A percentile compares a stretch with the other conserved stretches of the same genome.
These are phyloP conservation scores for Hipposideros armiger DNA, from an alignment of 2,113 vertebrate genomes.

Conservation along the genomic window DNA sequence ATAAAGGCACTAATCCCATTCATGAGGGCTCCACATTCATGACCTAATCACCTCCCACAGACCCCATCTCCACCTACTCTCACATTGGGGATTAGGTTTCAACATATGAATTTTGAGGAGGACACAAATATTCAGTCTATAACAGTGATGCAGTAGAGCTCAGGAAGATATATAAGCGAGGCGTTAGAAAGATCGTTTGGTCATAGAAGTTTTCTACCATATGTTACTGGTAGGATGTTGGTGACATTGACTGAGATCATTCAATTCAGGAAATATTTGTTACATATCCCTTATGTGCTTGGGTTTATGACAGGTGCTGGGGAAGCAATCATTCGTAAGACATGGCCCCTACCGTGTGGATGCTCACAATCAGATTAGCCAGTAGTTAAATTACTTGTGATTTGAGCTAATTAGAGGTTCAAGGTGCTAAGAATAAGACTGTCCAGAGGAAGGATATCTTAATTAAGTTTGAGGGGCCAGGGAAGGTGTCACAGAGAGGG, in stretches of 20 bases:
- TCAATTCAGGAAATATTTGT: slow-evolving; percentile 42
- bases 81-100: background rate
- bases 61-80: background rate
- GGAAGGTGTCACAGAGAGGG: background rate
- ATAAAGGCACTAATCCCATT: background rate
- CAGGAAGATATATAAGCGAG: background rate
- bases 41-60: background rate
- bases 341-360: background rate
- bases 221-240: background rate
- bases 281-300: background rate
- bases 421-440: slow-evolving; percentile 20
- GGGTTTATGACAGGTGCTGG: background rate
- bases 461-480: background rate
- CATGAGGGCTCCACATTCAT: background rate
- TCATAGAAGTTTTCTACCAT: background rate
- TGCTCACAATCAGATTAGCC: background rate
- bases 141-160: background rate
- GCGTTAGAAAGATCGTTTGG: background rate
- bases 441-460: background rate
- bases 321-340: background rate
- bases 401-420: background rate
- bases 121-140: background rate
- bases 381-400: background rate
- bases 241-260: slow-evolving; percentile 14
- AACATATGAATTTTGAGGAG: background rate